Evolutionary conservation across 53 echinoderm and acorn worm species (phyloP).

Genomic region (Henricia sp.): DNA sequence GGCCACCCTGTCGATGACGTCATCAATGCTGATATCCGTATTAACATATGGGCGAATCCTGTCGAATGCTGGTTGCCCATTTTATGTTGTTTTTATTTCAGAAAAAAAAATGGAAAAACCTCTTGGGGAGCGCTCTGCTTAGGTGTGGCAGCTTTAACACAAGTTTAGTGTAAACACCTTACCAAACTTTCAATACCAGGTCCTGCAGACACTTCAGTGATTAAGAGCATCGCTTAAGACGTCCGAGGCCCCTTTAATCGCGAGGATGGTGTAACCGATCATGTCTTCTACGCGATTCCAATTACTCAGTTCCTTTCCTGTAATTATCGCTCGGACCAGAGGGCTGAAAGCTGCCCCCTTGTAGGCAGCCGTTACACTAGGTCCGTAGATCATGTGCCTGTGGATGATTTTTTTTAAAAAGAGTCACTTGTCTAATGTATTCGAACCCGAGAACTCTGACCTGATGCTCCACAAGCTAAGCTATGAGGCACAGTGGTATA

Average conservation of each 20-base stretch:
- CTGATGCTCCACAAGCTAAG: too few relatives aligned
- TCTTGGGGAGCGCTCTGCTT: too few relatives aligned
- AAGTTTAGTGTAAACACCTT: neutral
- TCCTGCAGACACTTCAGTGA: neutral
- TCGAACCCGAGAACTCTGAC: too few relatives aligned
- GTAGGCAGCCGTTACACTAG: conserved; percentile 59
- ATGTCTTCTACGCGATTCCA: conserved; percentile 12
- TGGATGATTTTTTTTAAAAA: too few relatives aligned
- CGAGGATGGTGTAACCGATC: conserved; percentile 62
- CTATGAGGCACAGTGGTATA: too few relatives aligned
- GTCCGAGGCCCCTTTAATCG: conserved; percentile 62
- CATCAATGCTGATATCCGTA: too few relatives aligned
- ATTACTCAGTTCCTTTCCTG: conserved; percentile 29
- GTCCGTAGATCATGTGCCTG: conserved; percentile 86
- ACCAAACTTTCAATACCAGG: neutral
- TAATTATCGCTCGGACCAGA: conserved; percentile 45
- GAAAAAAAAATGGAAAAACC: neutral
- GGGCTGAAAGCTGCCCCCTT: conserved; percentile 75
- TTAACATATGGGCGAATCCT: too few relatives aligned
- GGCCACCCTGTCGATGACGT: too few relatives aligned
- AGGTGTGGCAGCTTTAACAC: too few relatives aligned
- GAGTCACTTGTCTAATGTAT: too few relatives aligned
- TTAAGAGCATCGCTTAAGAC: conserved; percentile 47
- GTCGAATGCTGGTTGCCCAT: too few relatives aligned
- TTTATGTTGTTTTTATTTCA: too few relatives aligned